Base-by-base conservation (phyloP, 2,797 vertebrate genomes). In the Silurus lanzhouensis region DNA sequence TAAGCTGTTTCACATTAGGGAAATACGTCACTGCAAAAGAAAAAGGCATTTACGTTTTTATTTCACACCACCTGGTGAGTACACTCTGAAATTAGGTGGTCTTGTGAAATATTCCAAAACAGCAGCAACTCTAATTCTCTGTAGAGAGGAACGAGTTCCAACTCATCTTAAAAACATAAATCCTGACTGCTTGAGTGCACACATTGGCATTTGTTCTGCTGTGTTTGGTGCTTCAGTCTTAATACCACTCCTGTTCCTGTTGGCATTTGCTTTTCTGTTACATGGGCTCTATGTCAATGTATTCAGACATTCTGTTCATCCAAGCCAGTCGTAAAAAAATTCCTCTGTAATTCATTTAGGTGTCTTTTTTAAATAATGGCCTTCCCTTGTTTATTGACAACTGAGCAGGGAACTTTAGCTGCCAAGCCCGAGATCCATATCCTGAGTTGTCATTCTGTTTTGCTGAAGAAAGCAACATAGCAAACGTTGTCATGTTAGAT, bases 401-500 rank as follows among this genome's bases (percentile, higher is more conserved):
- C 90, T 91, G 88, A 82, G 70, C 58, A 86, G 20, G 7, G 64
- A 87, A 83, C 89, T 92, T 93, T 90, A 93, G 90, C 91, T 90
- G 88, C 89, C 85, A 90, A 89, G 90, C 89, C 91, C 85, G 90
- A 91, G 92, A 93, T 95, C 90, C 90, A 91, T 93, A 92, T 93
- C 90, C 90, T 88, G 88, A 93, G 93, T 94, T 93, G 94, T 94
- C 92, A 91, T 93, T 74, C 93, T 91, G 93, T 94, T 95, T 91
- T 93, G 94, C 93, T 95, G 93, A 94, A 93, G 92, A 92, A 95
- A 90, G 94, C 92, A 92, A 90, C 88, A 91, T 92, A 91, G 91
- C 91, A 93, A 92, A 92, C 90, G 87, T 90, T 93, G 94, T 92
- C 94, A 93, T 87, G 92, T 92, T 93, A 91, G 91, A 94, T 95